These are phyloP conservation scores for Coregonus ussuriensis DNA, from an alignment of 2,797 vertebrate genomes.

Conservation along the genomic window DNA sequence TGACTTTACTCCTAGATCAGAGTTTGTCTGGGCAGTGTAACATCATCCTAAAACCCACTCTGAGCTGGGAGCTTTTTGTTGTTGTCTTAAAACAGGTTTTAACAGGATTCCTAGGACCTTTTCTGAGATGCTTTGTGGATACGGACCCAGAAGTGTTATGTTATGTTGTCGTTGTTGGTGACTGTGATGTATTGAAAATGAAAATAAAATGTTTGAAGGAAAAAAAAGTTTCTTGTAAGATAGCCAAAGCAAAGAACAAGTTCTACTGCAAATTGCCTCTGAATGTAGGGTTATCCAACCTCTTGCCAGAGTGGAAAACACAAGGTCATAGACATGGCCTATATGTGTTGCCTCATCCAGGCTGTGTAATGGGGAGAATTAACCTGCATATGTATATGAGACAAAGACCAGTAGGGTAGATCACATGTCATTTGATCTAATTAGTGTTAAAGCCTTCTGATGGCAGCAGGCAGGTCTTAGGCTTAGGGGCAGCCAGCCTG, in stretches of 20 bases:
- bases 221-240: background rate
- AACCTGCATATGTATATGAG: background rate
- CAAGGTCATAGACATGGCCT: too few relatives aligned
- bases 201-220: background rate
- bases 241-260: too few relatives aligned
- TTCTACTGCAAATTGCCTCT: background rate
- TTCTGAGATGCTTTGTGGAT: too few relatives aligned
- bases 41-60: too few relatives aligned
- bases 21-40: too few relatives aligned
- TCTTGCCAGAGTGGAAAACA: too few relatives aligned
- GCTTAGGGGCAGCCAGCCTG: background rate
- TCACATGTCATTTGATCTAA: background rate
- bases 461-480: background rate
- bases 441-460: slow-evolving; percentile 11
- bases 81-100: too few relatives aligned
- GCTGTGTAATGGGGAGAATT: background rate
- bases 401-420: background rate
- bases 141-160: too few relatives aligned
- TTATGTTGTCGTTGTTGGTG: too few relatives aligned
- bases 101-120: too few relatives aligned
- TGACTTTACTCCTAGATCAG: too few relatives aligned
- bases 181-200: background rate
- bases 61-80: too few relatives aligned
- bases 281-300: background rate
- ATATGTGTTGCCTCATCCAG: background rate